Evolutionary conservation across 2,113 vertebrate genomes (phyloP).

Genomic region (Anguilla rostrata): DNA sequence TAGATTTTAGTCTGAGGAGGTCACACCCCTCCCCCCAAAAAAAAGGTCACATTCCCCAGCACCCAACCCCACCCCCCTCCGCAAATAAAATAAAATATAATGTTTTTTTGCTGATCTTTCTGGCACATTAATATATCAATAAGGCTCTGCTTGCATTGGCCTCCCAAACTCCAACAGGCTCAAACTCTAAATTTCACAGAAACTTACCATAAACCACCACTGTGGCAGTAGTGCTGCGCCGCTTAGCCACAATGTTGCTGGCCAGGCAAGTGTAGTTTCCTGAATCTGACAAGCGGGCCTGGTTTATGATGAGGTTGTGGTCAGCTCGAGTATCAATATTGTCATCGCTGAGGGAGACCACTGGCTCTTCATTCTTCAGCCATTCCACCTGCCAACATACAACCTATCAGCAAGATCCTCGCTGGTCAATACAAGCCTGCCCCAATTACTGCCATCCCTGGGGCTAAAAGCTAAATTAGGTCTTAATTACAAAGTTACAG

Average conservation of each 20-base stretch:
- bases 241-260: constrained; percentile 91
- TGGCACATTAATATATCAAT: too few species aligned
- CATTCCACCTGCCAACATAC: constrained; percentile 81
- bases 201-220: constrained; percentile 90
- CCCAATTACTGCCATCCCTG: constrained; percentile 52
- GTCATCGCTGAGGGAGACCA: constrained; percentile 81
- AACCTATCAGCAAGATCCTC: not conserved
- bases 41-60: too few species aligned
- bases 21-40: too few species aligned
- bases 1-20: not conserved
- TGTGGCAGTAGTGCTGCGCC: constrained; percentile 83
- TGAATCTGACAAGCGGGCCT: constrained; percentile 88
- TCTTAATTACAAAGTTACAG: constrained; percentile 59
- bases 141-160: not conserved
- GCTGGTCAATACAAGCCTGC: constrained; percentile 46
- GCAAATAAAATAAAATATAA: too few species aligned
- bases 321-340: constrained; percentile 91
- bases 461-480: constrained; percentile 41
- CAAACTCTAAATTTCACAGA: not conserved
- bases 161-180: not conserved
- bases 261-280: constrained; percentile 96
- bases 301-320: constrained; percentile 93
- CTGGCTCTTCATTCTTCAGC: constrained; percentile 93
- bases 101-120: not conserved
- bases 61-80: too few species aligned